phyloP scores from a whole-genome alignment of 2,113 vertebrate species.

The Erpornis zantholeuca region DNA sequence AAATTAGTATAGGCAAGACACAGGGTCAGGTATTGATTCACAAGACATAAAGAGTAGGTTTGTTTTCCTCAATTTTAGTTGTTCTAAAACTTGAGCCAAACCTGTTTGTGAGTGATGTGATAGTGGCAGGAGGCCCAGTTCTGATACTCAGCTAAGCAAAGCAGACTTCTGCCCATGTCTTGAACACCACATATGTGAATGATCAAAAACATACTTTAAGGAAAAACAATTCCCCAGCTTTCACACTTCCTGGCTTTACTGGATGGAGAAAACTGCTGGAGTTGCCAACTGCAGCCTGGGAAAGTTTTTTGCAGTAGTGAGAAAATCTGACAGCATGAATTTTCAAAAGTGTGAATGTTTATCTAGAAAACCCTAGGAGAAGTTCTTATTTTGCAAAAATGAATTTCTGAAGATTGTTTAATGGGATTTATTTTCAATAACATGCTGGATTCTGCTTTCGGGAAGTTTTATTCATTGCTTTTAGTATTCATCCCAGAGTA shows the following conservation, averaged over 20 bases:
- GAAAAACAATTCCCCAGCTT: background rate
- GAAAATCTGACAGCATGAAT: background rate
- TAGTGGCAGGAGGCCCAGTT: conserved; percentile 1
- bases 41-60: background rate
- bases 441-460: background rate
- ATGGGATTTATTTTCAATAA: background rate
- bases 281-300: conserved; percentile 3
- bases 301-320: background rate
- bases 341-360: background rate
- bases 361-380: background rate
- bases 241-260: background rate
- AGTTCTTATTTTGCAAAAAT: background rate
- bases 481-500: background rate
- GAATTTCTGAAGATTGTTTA: background rate
- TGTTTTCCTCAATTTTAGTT: background rate
- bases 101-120: background rate
- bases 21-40: background rate
- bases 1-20: background rate
- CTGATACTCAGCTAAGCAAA: background rate
- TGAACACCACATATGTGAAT: background rate
- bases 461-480: background rate
- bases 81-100: background rate
- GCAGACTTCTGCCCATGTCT: background rate
- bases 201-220: background rate
- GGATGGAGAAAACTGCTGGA: background rate